Evolutionary conservation across 1,140 invertebrate genomes (phyloP).

Genomic region (Rhynchophorus ferrugineus): DNA sequence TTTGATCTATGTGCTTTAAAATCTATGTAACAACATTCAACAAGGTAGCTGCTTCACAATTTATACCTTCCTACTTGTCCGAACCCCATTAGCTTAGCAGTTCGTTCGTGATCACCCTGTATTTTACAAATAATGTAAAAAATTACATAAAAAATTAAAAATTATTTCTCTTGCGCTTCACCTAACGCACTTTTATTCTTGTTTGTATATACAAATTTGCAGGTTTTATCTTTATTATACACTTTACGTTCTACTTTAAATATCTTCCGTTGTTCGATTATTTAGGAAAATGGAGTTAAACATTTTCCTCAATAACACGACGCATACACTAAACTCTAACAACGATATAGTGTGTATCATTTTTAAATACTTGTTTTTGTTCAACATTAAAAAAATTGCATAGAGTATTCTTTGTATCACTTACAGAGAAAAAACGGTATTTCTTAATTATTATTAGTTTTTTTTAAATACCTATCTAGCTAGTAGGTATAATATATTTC

Average conservation of each 20-base stretch:
- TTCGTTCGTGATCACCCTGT: conserved; percentile 22
- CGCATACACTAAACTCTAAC: conserved; percentile 9
- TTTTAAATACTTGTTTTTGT: conserved; percentile 14
- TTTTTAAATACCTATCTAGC: conserved; percentile 5
- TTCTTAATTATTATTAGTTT: conserved; percentile 6
- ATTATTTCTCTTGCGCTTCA: conserved; percentile 15
- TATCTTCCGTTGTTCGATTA: conserved; percentile 2
- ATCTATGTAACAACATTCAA: not conserved
- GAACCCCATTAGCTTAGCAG: too few species aligned
- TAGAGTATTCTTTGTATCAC: conserved; percentile 20
- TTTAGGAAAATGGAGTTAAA: not conserved
- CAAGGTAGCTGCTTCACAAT: not conserved
- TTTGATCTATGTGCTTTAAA: too few species aligned
- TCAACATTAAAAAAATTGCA: conserved; percentile 21
- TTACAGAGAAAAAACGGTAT: conserved; percentile 15
- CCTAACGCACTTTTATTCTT: conserved; percentile 5
- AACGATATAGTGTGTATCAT: conserved; percentile 20
- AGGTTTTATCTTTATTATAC: conserved; percentile 10
- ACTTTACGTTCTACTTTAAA: conserved; percentile 7
- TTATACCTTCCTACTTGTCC: too few species aligned
- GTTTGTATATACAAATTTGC: conserved; percentile 10
- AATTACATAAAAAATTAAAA: conserved; percentile 29
- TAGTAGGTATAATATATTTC: conserved; percentile 5
- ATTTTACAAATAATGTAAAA: conserved; percentile 26
- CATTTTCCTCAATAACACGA: conserved; percentile 2